Base-by-base conservation (phyloP, 2,888 invertebrate species). In the Palloptera scutellata region DNA sequence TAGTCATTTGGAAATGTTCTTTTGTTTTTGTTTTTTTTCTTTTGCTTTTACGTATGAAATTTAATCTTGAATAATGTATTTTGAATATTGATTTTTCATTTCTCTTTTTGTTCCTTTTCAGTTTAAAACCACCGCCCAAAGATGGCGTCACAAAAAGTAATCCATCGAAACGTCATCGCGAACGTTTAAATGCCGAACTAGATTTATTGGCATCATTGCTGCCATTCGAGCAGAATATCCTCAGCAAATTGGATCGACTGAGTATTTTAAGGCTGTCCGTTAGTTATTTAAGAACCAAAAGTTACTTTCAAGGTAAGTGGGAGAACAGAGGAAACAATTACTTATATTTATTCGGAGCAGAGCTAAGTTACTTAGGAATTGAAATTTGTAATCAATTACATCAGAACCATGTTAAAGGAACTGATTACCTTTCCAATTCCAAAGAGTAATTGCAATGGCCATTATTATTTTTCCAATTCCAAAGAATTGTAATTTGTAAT, bases 261-360 rank as follows among this genome's bases (percentile, higher is more conserved):
- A 98, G 97, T 84, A 98, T 99, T 81, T 90, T 99, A 78, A 90
- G 99, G 83, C 91, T 99, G 74, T 97, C 97, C 66, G 99, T 99
- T 86, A 97, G 97, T 88, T 99, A 98, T 86, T 90, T 99, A 78
- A 91, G 98, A 80, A 98, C 97, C 82, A 99, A 99, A 88, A 97
- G 97, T 87, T 99, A 98, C 89, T 99, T 99, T 88, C 97, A 98
- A 94, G 97, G 98, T 98, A 87, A 89, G 91, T 69, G 41, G 9
- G 11, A 42, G 30, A 4, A 30, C 30, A 2, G 45, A 58, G n/a
- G n/a, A n/a, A n/a, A n/a, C n/a, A n/a, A n/a, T n/a, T n/a, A 42
- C 57, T 6, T 30, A 30, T 30, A 4, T 30, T 30, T 30, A 30
- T 4, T 30, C n/a, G n/a, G n/a, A n/a, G n/a, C n/a, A n/a, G n/a